These are phyloP conservation scores for Hippolais icterina DNA, from an alignment of 2,113 vertebrate genomes.

Conservation along the genomic window DNA sequence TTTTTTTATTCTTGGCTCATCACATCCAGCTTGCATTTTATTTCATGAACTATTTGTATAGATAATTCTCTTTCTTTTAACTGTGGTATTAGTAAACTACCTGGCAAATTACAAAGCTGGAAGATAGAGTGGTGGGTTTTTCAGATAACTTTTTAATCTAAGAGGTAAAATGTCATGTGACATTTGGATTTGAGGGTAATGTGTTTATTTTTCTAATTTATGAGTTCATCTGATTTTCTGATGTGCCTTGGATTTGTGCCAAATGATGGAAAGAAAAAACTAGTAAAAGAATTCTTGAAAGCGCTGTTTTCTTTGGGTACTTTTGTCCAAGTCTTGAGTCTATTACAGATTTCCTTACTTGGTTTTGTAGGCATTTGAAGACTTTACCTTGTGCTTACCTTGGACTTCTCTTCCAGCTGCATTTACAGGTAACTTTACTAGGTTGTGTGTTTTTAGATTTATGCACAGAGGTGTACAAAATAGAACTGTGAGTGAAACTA, in stretches of 20 bases:
- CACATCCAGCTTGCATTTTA: constrained; percentile 18
- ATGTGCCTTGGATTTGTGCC: constrained; percentile 84
- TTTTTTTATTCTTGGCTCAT: constrained; percentile 55
- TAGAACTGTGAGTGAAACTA: background rate
- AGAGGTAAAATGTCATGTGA: constrained; percentile 11
- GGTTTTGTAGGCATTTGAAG: background rate
- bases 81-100: constrained; percentile 39
- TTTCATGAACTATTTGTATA: constrained; percentile 63
- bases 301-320: background rate
- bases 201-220: constrained; percentile 82
- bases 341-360: background rate
- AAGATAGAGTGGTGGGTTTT: constrained; percentile 20
- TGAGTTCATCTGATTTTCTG: constrained; percentile 73
- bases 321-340: background rate
- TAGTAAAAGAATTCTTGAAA: constrained; percentile 71
- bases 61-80: constrained; percentile 47
- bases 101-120: constrained; percentile 27
- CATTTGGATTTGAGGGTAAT: constrained; percentile 19
- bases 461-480: background rate
- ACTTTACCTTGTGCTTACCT: background rate
- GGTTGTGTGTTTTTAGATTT: background rate
- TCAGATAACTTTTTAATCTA: constrained; percentile 46
- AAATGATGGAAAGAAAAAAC: constrained; percentile 73
- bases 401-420: background rate
- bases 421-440: background rate